Evolutionary conservation across 2,888 invertebrate species (phyloP), one percentile per base, ranked within the genome.

Genomic region (Falcaria lacertinaria): DNA sequence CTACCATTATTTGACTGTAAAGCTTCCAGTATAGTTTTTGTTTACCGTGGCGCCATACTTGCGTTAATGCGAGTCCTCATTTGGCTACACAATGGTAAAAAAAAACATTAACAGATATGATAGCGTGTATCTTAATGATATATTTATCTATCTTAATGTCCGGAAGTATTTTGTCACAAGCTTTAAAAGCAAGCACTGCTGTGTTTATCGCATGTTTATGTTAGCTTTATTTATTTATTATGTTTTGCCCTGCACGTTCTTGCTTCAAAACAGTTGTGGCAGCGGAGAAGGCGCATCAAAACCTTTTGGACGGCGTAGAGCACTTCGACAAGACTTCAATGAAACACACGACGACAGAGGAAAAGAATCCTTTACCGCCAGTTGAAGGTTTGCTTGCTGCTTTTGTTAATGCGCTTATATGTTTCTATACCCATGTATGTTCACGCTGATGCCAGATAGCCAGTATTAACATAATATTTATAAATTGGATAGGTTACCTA

Each of bases 301-400:
- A 92, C 66, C 86, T 94, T 39, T 80, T 94, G 72, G 92, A 91
- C 42, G 94, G 94, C 53, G 93, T 94, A 43, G 94, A 94, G 71
- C 92, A 92, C 61, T 94, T 94, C 69, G 93, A 94, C 88, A 93
- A 93, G 87, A 84, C 90, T 38, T 91, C 92, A 60, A 93, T 94
- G 93, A 94, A 93, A 72, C 94, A 93, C 72, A 90, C 94, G 2
- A 91, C 91, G 48, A 94, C 94, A 6, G 89, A 92, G 62, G 95
- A 94, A 86, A 95, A 95, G 89, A 93, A 93, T 64, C 85, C 92
- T 37, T 90, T 95, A 69, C 95, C 95, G 43, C 93, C 93, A 56
- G 90, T 92, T 67, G 92, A 94, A 93, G 93, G 93, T 93, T 90
- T 72, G 49, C 54, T 68, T 64, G 55, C 54, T 57, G 71, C 73